These are phyloP conservation scores for Lepisosteus osseus DNA, from an alignment of 2,113 vertebrate species.

Conservation along the genomic window DNA sequence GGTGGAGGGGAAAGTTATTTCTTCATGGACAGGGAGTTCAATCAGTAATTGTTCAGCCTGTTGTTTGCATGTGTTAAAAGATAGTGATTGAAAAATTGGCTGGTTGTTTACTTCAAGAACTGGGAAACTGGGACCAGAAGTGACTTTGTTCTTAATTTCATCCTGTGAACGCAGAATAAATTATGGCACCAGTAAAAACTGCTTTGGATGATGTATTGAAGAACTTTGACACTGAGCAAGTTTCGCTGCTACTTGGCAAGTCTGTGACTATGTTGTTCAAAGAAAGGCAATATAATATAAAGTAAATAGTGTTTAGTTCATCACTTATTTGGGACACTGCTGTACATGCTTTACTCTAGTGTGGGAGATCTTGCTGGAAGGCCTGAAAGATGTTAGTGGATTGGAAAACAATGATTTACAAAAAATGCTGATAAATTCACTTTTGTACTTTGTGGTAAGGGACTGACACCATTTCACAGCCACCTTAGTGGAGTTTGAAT, in stretches of 20 bases:
- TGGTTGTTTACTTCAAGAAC: constrained; percentile 41
- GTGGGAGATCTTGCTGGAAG: neutral
- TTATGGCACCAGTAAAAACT: neutral
- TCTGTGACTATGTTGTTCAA: neutral
- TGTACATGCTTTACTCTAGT: neutral
- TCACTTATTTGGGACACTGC: neutral
- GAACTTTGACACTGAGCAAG: constrained; percentile 40
- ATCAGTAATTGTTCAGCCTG: constrained; percentile 47
- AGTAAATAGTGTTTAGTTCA: neutral
- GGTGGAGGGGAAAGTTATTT: no score
- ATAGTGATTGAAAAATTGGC: constrained; percentile 6
- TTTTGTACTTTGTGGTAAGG: constrained; percentile 35
- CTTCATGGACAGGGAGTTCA: constrained; percentile 13
- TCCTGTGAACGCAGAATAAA: neutral
- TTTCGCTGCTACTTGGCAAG: constrained; percentile 35
- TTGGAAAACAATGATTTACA: neutral
- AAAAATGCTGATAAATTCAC: constrained; percentile 18
- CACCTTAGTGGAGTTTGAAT: no score
- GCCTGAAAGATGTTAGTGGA: neutral
- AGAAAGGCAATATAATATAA: neutral
- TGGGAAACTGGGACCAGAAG: constrained; percentile 56
- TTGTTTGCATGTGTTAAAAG: constrained; percentile 33
- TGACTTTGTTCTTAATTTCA: constrained; percentile 41
- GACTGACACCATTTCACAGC: constrained; percentile 32
- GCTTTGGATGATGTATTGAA: constrained; percentile 26